Conservation (phyloP, 1,140 invertebrate genomes). For the Coenobita brevimanus region DNA sequence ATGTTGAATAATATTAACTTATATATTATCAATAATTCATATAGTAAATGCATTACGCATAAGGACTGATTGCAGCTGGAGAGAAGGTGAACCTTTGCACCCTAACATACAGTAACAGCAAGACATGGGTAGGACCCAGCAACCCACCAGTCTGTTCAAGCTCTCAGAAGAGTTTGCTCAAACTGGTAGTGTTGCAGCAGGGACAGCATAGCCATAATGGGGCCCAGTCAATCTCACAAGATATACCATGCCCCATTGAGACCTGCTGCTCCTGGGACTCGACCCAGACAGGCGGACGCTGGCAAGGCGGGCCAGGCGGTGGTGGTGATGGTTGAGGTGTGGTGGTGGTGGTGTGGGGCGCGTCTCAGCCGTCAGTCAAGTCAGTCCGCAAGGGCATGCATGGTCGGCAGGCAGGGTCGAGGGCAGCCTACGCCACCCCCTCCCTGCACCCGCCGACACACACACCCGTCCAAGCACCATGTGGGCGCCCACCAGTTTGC, state of each 20-base stretch:
- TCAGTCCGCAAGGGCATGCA: constrained; percentile 57
- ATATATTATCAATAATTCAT: constrained; percentile 63
- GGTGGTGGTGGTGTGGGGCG: constrained; percentile 44
- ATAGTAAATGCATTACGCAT: constrained; percentile 67
- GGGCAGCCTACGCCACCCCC: background rate
- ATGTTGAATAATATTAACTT: constrained; percentile 63
- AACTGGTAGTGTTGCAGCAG: background rate
- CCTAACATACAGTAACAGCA: constrained; percentile 62
- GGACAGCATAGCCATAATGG: background rate
- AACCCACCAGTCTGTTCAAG: background rate
- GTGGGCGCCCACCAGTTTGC: constrained; percentile 60
- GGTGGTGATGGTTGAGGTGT: constrained; percentile 1
- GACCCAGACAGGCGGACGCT: constrained; percentile 47
- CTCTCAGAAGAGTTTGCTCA: no score
- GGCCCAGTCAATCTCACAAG: background rate
- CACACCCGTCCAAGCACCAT: constrained; percentile 46
- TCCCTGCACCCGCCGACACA: constrained; percentile 10
- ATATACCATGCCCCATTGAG: background rate
- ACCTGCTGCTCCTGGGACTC: constrained; percentile 4
- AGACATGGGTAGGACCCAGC: constrained; percentile 26
- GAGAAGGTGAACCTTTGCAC: constrained; percentile 60
- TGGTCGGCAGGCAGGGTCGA: constrained; percentile 19
- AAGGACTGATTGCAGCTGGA: constrained; percentile 63
- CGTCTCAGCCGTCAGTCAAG: constrained; percentile 64
- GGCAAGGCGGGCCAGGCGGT: constrained; percentile 44